Base-by-base conservation (phyloP, 64 coral and sea anemone species). In the Dendrophyllia cribrosa region DNA sequence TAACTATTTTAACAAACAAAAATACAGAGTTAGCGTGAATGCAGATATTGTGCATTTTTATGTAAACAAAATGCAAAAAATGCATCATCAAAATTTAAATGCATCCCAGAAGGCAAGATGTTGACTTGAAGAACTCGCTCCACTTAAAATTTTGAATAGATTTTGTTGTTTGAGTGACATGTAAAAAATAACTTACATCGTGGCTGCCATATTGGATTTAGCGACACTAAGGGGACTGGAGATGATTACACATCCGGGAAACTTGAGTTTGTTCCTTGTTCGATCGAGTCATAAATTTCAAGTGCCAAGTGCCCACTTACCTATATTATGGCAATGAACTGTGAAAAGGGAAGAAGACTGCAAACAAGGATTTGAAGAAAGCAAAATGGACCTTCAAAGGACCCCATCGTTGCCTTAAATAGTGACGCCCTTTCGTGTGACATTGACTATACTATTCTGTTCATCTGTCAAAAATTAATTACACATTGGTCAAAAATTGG, bases 321-420 rank as follows among this genome's bases (percentile, higher is more conserved):
- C 75, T 49, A 2, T 34, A 34, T 34, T 34, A 34, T 34, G 34
- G 75, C 47, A 49, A 47, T 43, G 3, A 49, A 50, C 75, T 6
- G 7, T 62, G 58, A 63, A 63, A 83, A 63, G 58, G 79, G 79
- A 8, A 6, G 58, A 83, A 64, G 79, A 5, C 44, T 86, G 64
- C 14, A 65, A 69, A 68, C 58, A 17, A 71, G 84, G 84, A 87
- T 88, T 88, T 88, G 74, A 50, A 88, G 86, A 88, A 68, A 74
- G 86, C 86, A 74, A 88, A 74, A 47, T 20, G 58, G 67, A 88
- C 74, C 86, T 88, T 88, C 13, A 88, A 74, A 74, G 70, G 80
- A 68, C 66, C 59, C 69, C 69, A 23, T 88, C 46, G 58, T 88
- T 8, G n/a, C 55, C 9, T 63, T 74, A 74, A 87, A 14, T 72